These are phyloP conservation scores for Antennarius maculatus DNA, from an alignment of 2,797 vertebrate genomes.

Conservation along the genomic window DNA sequence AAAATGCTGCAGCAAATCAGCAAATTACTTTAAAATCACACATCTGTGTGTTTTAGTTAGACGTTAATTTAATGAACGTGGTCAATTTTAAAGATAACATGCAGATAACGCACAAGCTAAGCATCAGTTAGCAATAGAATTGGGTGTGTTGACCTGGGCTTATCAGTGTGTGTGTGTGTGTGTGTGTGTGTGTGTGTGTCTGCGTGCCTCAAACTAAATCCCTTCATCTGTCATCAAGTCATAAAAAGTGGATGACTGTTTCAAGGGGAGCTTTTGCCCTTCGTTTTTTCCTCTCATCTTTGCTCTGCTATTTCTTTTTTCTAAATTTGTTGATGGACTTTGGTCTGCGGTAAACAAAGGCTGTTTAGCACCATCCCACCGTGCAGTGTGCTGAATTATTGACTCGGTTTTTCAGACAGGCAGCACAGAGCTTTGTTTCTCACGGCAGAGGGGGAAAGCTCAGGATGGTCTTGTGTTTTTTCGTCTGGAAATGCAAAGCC, in stretches of 20 bases:
- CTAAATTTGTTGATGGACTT: conserved; percentile 34
- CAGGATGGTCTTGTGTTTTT: conserved; percentile 19
- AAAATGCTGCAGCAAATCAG: too few species aligned
- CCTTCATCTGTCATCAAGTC: conserved; percentile 30
- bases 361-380: conserved; percentile 22
- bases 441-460: conserved; percentile 3
- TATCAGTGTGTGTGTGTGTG: not conserved
- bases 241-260: conserved; percentile 28
- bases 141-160: too few species aligned
- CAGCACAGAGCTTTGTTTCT: conserved; percentile 33
- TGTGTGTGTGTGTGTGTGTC: not conserved
- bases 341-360: conserved; percentile 45
- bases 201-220: conserved; percentile 24
- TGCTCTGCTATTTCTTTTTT: conserved; percentile 1
- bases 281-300: not conserved
- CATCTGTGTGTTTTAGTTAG: too few species aligned
- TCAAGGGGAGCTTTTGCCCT: conserved; percentile 19
- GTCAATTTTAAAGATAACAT: too few species aligned
- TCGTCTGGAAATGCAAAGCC: conserved; percentile 53
- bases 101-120: too few species aligned
- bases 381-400: conserved; percentile 61
- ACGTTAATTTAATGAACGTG: too few species aligned
- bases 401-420: conserved; percentile 48
- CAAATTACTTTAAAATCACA: too few species aligned
- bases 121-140: too few species aligned